Evolutionary conservation across 2,113 vertebrate species (phyloP).

Genomic region (Alces alces): DNA sequence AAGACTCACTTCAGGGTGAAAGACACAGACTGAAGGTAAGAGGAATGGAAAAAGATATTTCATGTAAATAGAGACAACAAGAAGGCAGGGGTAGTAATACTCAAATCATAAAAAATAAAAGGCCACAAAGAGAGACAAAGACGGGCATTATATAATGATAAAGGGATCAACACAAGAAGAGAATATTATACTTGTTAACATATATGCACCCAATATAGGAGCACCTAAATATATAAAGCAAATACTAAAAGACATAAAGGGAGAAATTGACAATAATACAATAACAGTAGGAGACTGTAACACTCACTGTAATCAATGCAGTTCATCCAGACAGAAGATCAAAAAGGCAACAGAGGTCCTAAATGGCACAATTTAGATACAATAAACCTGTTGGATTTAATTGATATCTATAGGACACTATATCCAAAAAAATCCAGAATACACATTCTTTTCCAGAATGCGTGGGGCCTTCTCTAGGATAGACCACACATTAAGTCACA

Average conservation of each 20-base stretch:
- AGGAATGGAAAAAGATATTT: not conserved
- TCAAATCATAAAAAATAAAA: not conserved
- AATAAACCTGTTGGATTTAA: not conserved
- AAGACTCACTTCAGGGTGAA: not conserved
- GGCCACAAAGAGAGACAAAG: not conserved
- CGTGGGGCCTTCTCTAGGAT: not conserved
- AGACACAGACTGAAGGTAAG: not conserved
- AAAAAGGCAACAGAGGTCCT: not conserved
- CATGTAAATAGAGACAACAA: not conserved
- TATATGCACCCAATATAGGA: not conserved
- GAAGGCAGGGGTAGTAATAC: not conserved
- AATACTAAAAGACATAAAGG: not conserved
- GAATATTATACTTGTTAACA: not conserved
- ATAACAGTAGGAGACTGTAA: not conserved
- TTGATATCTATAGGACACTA: not conserved
- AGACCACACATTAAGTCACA: not conserved
- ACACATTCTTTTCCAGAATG: not conserved
- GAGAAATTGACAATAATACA: not conserved
- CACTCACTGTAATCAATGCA: not conserved
- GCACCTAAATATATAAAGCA: not conserved
- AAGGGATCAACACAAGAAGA: not conserved
- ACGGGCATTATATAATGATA: not conserved
- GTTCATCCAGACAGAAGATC: not conserved
- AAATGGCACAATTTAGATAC: not conserved
- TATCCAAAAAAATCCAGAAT: not conserved